Evolutionary conservation across 64 coral and sea anemone species (phyloP).

Genomic region (Montipora capricornis): DNA sequence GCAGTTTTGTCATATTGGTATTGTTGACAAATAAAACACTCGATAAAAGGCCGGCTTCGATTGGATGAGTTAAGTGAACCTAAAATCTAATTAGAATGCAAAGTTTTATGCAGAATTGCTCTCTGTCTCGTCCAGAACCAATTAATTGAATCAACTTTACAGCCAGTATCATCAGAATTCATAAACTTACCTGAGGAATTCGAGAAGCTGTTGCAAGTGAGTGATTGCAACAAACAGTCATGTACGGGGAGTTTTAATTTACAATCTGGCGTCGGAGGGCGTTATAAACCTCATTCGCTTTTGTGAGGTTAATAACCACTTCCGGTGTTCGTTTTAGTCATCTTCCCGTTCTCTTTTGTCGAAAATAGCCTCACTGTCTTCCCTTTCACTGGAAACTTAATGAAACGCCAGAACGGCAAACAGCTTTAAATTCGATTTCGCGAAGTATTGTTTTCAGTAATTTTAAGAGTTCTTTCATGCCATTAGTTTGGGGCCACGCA

Average conservation of each 20-base stretch:
- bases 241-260: too few relatives aligned
- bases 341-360: not conserved
- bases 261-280: too few relatives aligned
- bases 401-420: not conserved
- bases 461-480: not conserved
- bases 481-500: not conserved
- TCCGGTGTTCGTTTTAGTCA: too few relatives aligned
- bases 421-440: not conserved
- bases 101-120: not conserved
- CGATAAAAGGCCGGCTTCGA: not conserved
- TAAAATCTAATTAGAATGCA: not conserved
- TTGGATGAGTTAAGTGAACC: not conserved
- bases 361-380: not conserved
- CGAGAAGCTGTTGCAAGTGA: not conserved
- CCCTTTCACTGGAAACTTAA: not conserved
- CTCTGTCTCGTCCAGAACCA: too few relatives aligned
- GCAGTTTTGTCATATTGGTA: not conserved
- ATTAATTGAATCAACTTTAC: too few relatives aligned
- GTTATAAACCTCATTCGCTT: not conserved
- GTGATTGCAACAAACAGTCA: too few relatives aligned
- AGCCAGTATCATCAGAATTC: not conserved
- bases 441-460: not conserved
- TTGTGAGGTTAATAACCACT: not conserved
- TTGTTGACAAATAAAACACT: conserved; percentile 31
- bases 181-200: not conserved